phyloP scores from a whole-genome alignment of 2,113 vertebrate genomes.

The Serilophus lunatus region DNA sequence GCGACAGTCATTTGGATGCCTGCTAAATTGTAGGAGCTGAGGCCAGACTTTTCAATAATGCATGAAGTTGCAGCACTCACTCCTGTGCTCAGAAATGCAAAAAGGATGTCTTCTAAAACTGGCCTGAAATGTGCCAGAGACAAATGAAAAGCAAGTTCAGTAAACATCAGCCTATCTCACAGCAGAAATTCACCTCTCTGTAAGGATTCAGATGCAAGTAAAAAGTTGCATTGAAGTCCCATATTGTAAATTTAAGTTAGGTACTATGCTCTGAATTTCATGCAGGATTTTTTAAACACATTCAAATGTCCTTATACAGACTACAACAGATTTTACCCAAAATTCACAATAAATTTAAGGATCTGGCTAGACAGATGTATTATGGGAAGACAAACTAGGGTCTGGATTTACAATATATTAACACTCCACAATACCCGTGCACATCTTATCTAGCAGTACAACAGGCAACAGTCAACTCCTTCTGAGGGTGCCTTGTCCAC shows the following conservation, averaged over 20 bases:
- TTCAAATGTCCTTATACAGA: not conserved
- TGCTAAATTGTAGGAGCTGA: not conserved
- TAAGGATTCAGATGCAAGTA: not conserved
- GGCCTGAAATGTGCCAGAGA: constrained; percentile 27
- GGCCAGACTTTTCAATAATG: constrained; percentile 60
- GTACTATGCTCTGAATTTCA: constrained; percentile 4
- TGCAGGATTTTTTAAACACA: not conserved
- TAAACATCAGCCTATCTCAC: constrained; percentile 40
- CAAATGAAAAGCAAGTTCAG: constrained; percentile 44
- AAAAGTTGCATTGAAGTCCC: constrained; percentile 46
- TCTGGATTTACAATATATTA: not conserved
- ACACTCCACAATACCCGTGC: not conserved
- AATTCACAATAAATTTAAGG: constrained; percentile 37
- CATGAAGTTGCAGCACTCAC: constrained; percentile 50
- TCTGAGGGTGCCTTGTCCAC: not conserved
- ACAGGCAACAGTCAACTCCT: not conserved
- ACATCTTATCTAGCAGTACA: not conserved
- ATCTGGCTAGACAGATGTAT: not conserved
- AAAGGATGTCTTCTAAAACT: constrained; percentile 20
- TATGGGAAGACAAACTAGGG: not conserved
- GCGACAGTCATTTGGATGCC: constrained; percentile 9
- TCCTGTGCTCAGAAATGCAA: constrained; percentile 56
- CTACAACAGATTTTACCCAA: not conserved
- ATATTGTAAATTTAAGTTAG: constrained; percentile 36
- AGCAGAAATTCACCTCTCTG: constrained; percentile 31